Evolutionary conservation across 2,888 invertebrate genomes (phyloP).

Genomic region (Mythimna pallens): DNA sequence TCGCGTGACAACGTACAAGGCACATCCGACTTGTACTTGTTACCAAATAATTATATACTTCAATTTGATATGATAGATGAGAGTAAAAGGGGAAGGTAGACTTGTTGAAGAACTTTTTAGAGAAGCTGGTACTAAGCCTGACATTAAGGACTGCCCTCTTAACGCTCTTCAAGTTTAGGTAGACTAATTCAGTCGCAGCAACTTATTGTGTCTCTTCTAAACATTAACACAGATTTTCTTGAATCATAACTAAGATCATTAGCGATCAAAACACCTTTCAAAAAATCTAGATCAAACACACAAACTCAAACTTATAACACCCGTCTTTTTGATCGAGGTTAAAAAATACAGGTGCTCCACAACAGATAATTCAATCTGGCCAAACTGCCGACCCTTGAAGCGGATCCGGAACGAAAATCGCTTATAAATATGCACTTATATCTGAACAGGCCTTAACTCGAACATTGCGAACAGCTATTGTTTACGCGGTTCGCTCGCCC

Average conservation of each 20-base stretch:
- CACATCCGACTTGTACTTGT: slow-evolving; percentile 73
- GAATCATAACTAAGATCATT: too few species aligned
- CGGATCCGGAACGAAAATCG: slow-evolving; percentile 38
- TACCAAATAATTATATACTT: slow-evolving; percentile 77
- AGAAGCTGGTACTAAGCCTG: not conserved
- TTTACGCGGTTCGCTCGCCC: slow-evolving; percentile 55
- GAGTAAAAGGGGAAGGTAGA: slow-evolving; percentile 13
- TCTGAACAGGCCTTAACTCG: slow-evolving; percentile 40
- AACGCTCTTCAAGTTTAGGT: not conserved
- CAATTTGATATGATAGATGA: slow-evolving; percentile 72
- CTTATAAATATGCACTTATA: slow-evolving; percentile 53
- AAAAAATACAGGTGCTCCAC: slow-evolving; percentile 8
- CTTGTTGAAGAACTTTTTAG: slow-evolving; percentile 4
- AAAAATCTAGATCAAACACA: not conserved
- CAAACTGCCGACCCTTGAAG: slow-evolving; percentile 41
- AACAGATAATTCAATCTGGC: slow-evolving; percentile 30
- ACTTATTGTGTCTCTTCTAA: not conserved
- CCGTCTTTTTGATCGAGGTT: too few species aligned
- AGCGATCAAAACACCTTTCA: too few species aligned
- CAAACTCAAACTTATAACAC: too few species aligned
- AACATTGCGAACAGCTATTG: slow-evolving; percentile 55
- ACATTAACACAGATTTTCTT: too few species aligned
- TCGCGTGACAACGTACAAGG: slow-evolving; percentile 79
- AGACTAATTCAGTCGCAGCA: not conserved
- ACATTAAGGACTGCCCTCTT: not conserved